Conservation (phyloP, 2,113 vertebrate genomes). For the Pungitius pungitius region DNA sequence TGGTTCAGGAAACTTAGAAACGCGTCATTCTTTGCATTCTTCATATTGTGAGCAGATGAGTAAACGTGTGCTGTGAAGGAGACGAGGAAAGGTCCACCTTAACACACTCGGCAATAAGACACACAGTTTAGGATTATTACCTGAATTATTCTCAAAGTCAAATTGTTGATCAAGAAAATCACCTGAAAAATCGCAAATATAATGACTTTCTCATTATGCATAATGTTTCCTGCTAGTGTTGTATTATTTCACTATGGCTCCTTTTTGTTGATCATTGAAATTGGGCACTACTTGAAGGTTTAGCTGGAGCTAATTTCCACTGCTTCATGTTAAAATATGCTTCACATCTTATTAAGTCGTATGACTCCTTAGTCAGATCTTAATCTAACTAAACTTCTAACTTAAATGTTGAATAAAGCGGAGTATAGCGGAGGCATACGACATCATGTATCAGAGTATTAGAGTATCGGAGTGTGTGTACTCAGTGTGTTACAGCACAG, state of each 20-base stretch:
- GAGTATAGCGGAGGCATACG: not conserved
- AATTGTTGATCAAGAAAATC: not conserved
- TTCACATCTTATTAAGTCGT: not conserved
- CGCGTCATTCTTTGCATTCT: conserved; percentile 41
- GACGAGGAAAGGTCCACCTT: not conserved
- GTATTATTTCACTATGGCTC: not conserved
- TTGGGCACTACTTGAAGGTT: not conserved
- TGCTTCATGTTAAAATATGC: not conserved
- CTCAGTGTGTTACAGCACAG: not conserved
- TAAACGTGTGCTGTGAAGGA: not conserved
- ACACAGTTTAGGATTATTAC: not conserved
- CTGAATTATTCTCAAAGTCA: not conserved
- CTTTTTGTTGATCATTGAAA: conserved; percentile 1
- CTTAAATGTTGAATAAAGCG: not conserved
- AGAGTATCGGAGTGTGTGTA: not conserved
- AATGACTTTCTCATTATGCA: not conserved
- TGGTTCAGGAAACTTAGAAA: conserved; percentile 43
- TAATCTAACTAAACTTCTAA: not conserved
- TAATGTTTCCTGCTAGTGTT: not conserved
- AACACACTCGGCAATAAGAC: too few species aligned
- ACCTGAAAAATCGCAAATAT: not conserved
- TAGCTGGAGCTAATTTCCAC: not conserved
- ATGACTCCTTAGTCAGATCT: not conserved
- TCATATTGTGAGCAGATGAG: conserved; percentile 19
- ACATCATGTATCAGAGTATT: not conserved